A percentile compares a stretch with the other conserved stretches of the same genome.
Conservation (phyloP, 2,888 invertebrate species). For the Adelognathus sp. region DNA sequence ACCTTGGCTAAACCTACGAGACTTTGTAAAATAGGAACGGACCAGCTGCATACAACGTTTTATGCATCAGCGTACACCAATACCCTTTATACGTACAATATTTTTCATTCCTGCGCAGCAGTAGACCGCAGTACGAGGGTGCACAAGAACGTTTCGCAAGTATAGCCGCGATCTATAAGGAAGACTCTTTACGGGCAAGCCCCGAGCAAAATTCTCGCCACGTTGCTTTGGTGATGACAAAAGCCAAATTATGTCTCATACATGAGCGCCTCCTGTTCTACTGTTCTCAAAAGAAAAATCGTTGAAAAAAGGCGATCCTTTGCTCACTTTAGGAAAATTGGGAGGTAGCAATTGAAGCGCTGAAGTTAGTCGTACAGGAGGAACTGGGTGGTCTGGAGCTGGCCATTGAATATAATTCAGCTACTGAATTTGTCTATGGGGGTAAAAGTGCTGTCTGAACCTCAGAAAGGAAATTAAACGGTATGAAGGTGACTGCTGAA, state of each 20-base stretch:
- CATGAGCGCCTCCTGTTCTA: neutral
- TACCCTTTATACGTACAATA: constrained; percentile 49
- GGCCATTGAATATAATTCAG: no score
- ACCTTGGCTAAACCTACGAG: neutral
- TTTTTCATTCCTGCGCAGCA: constrained; percentile 9
- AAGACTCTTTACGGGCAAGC: constrained; percentile 38
- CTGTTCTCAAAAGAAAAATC: no score
- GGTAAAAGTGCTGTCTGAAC: no score
- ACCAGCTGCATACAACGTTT: constrained; percentile 63
- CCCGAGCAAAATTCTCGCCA: constrained; percentile 19
- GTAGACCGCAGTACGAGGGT: constrained; percentile 21
- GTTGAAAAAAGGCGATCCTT: no score
- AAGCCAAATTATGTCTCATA: constrained; percentile 30
- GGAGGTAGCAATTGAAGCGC: no score
- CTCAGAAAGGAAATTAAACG: no score
- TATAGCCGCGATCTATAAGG: neutral
- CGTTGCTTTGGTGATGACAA: constrained; percentile 21
- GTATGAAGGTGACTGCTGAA: no score
- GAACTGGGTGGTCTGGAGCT: no score
- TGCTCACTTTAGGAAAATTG: no score
- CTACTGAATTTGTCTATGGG: no score
- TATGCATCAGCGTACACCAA: constrained; percentile 54
- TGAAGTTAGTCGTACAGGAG: no score
- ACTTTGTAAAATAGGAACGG: neutral
- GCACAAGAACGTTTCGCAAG: constrained; percentile 31